These are phyloP conservation scores for Lophura nycthemera DNA, from an alignment of 2,113 vertebrate species.

Conservation along the genomic window DNA sequence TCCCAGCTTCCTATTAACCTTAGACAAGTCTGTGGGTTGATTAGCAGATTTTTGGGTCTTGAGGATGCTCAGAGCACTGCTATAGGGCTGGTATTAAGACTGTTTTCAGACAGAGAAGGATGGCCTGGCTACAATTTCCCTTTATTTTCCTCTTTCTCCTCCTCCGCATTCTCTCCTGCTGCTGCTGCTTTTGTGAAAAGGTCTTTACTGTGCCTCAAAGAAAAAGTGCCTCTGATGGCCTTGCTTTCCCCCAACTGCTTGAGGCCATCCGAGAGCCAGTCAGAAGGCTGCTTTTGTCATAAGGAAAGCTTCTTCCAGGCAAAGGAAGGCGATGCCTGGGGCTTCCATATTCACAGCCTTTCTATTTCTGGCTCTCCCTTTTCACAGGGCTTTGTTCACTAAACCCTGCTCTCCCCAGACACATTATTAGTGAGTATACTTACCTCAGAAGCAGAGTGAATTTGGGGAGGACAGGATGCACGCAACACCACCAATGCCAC, in stretches of 20 bases:
- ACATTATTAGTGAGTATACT: background rate
- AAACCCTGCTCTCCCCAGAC: background rate
- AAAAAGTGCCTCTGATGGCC: background rate
- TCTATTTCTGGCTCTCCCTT: constrained; percentile 58
- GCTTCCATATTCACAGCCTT: constrained; percentile 52
- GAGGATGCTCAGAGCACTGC: background rate
- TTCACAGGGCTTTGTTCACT: constrained; percentile 52
- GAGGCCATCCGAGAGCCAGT: background rate
- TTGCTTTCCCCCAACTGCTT: background rate
- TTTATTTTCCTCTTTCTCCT: constrained; percentile 1
- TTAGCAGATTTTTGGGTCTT: background rate
- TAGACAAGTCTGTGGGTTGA: background rate
- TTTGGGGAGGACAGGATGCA: background rate
- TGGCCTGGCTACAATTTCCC: background rate
- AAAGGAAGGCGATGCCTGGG: constrained; percentile 46
- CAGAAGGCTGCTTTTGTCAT: constrained; percentile 18
- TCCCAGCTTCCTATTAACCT: background rate
- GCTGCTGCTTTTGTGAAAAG: background rate
- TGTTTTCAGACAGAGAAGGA: background rate
- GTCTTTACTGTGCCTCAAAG: background rate
- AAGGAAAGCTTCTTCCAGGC: constrained; percentile 53
- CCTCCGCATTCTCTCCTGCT: constrained; percentile 17
- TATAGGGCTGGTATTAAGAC: background rate
- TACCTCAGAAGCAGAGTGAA: background rate
- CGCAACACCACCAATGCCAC: background rate